Percentiles rank a stretch among this genome's conserved stretches.
These are phyloP conservation scores for Arizona elegans DNA, from an alignment of 2,113 vertebrate genomes.

Conservation along the genomic window DNA sequence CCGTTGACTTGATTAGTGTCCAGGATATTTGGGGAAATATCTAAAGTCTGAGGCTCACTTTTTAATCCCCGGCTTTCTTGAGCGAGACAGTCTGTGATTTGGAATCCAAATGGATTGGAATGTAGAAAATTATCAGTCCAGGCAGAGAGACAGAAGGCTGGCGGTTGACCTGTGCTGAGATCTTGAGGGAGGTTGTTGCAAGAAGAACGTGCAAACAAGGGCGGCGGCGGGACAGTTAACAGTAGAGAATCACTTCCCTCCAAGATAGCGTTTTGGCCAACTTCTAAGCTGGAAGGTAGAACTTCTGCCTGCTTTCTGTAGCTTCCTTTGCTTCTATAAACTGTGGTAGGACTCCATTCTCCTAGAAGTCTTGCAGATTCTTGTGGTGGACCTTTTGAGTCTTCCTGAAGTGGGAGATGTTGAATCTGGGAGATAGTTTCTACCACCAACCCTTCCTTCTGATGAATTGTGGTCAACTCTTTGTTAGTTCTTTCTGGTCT, in stretches of 20 bases:
- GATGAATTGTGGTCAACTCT: background rate
- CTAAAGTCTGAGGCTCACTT: background rate
- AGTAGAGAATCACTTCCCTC: background rate
- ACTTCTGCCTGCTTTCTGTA: constrained; percentile 37
- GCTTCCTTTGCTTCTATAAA: background rate
- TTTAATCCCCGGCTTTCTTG: background rate
- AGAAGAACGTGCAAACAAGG: accelerated
- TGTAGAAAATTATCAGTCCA: background rate
- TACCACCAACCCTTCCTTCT: background rate
- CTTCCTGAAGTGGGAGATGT: background rate
- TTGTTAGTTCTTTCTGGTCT: background rate
- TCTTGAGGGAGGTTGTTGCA: background rate
- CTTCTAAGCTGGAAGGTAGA: background rate
- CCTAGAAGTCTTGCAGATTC: constrained; percentile 5
- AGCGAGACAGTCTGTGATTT: accelerated
- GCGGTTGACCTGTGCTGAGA: accelerated
- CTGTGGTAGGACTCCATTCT: background rate
- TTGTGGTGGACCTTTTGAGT: accelerated
- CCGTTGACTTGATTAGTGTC: accelerated
- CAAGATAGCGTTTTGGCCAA: accelerated
- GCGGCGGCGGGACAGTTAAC: accelerated
- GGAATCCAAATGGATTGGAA: background rate
- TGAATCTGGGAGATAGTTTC: background rate
- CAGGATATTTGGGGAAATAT: accelerated
- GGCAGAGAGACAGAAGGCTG: background rate